These are phyloP conservation scores for Matsumurasca onukii DNA, from an alignment of 1,140 invertebrate genomes.

Conservation along the genomic window DNA sequence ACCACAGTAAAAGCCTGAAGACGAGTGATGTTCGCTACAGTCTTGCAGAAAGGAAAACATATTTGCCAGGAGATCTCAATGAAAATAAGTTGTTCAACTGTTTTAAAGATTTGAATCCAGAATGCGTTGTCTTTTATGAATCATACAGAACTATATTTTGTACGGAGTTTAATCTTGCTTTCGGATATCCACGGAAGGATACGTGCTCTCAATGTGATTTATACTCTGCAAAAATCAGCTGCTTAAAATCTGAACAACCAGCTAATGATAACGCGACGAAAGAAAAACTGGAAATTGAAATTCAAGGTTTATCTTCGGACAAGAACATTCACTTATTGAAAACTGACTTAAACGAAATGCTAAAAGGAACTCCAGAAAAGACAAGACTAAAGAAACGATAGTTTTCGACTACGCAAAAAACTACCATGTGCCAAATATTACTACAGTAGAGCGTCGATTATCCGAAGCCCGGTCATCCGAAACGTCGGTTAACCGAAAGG, in stretches of 20 bases:
- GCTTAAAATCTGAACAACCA: slow-evolving; percentile 20
- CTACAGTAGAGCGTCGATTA: too few species aligned
- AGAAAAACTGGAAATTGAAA: slow-evolving; percentile 28
- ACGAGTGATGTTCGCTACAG: slow-evolving; percentile 18
- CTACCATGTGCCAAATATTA: slow-evolving; percentile 34
- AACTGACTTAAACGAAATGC: slow-evolving; percentile 28
- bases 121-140: slow-evolving; percentile 29
- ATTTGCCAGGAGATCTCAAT: slow-evolving; percentile 31
- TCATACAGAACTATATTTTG: slow-evolving; percentile 32
- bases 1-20: slow-evolving; percentile 25
- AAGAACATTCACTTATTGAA: slow-evolving; percentile 30
- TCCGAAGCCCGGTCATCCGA: too few species aligned
- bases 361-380: slow-evolving; percentile 5
- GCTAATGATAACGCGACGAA: slow-evolving; percentile 31
- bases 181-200: slow-evolving; percentile 31
- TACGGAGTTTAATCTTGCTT: slow-evolving; percentile 33
- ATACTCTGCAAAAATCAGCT: slow-evolving; percentile 23
- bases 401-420: slow-evolving; percentile 35
- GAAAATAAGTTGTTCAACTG: slow-evolving; percentile 25
- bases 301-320: slow-evolving; percentile 12
- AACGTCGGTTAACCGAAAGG: too few species aligned
- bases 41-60: slow-evolving; percentile 27
- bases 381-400: slow-evolving; percentile 31
- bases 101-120: slow-evolving; percentile 42
- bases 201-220: slow-evolving; percentile 32